Conservation (phyloP, 2,888 invertebrate genomes). For the Lochmaea capreae region DNA sequence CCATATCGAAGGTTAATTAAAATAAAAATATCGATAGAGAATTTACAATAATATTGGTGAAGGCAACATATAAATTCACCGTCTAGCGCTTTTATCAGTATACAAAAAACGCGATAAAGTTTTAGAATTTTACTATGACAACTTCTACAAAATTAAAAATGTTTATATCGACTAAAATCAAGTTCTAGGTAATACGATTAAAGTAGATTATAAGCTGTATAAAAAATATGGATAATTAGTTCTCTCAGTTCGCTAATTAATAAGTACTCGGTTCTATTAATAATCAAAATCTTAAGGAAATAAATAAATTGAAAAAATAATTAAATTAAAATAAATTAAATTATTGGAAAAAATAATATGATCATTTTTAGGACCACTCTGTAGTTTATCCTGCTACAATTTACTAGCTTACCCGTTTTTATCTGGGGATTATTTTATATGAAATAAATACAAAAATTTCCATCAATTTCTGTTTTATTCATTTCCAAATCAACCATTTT, state of each 20-base stretch:
- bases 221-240: conserved; percentile 1
- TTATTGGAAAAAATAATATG: too few relatives aligned
- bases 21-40: background rate
- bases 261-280: background rate
- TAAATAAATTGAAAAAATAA: background rate
- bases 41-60: conserved; percentile 1
- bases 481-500: too few relatives aligned
- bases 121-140: background rate
- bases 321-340: too few relatives aligned
- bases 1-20: conserved; percentile 9
- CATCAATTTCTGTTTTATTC: too few relatives aligned
- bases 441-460: too few relatives aligned
- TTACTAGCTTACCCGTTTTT: too few relatives aligned
- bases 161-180: background rate
- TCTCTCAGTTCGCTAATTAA: background rate
- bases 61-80: background rate
- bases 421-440: too few relatives aligned
- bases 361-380: too few relatives aligned
- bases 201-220: background rate
- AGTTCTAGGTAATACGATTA: conserved; percentile 6
- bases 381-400: too few relatives aligned
- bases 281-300: background rate
- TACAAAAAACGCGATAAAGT: background rate
- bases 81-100: background rate
- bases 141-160: background rate